These are phyloP conservation scores for Mustelus asterias DNA, from an alignment of 2,113 vertebrate species.

Conservation along the genomic window DNA sequence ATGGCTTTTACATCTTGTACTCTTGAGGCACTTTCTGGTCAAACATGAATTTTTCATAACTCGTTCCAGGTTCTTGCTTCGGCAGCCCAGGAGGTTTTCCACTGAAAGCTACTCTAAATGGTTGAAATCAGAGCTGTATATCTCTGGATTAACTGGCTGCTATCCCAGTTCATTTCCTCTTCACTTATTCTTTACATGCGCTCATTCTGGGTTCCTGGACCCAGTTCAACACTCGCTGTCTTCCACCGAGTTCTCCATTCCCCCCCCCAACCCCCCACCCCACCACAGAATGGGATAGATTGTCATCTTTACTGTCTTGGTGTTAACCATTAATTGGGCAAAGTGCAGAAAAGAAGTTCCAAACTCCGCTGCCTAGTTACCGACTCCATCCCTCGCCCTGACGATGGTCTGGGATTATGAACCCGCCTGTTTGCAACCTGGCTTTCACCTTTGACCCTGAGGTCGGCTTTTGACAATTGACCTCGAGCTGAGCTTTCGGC, in stretches of 20 bases:
- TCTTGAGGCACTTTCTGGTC: background rate
- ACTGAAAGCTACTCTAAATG: background rate
- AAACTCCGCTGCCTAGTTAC: background rate
- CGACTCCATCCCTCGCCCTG: background rate
- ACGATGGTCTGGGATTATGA: background rate
- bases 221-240: background rate
- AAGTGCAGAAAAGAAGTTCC: background rate
- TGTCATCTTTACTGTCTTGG: background rate
- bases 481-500: background rate
- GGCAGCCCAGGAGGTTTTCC: background rate
- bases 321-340: background rate
- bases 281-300: background rate
- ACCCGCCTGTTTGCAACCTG: too few relatives aligned
- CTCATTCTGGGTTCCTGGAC: background rate
- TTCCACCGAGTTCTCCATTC: background rate
- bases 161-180: slow-evolving; percentile 19
- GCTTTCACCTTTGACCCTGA: background rate
- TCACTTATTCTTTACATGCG: background rate
- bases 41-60: slow-evolving; percentile 22
- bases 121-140: slow-evolving; percentile 6
- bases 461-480: too few relatives aligned
- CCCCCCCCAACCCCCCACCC: background rate
- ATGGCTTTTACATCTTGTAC: slow-evolving; percentile 26
- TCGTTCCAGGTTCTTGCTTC: slow-evolving; percentile 1
- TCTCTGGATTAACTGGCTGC: background rate